Evolutionary conservation across 1,140 invertebrate genomes (phyloP).

Genomic region (Ruditapes philippinarum): DNA sequence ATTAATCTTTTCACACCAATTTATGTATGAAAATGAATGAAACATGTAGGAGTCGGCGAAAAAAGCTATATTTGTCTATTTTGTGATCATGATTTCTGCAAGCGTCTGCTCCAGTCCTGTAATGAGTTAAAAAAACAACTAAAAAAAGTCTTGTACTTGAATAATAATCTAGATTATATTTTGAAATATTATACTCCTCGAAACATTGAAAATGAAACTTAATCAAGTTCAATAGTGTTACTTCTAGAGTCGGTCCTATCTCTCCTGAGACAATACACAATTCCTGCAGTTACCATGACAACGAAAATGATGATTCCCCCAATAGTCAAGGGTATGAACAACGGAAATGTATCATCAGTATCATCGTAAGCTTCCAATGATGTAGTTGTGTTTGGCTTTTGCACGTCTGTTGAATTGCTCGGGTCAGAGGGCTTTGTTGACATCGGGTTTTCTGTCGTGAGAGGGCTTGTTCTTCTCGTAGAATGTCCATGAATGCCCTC

Average conservation of each 20-base stretch:
- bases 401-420: neutral
- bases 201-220: too few relatives aligned
- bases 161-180: too few relatives aligned
- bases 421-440: neutral
- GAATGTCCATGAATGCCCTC: neutral
- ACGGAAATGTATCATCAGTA: neutral
- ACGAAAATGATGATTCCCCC: neutral
- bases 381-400: neutral
- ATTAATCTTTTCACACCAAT: too few relatives aligned
- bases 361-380: neutral
- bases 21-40: too few relatives aligned
- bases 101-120: too few relatives aligned
- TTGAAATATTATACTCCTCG: too few relatives aligned
- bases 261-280: neutral
- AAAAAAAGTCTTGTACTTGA: too few relatives aligned
- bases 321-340: neutral
- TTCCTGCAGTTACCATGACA: neutral
- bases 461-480: neutral
- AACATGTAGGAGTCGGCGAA: too few relatives aligned
- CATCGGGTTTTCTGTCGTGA: neutral
- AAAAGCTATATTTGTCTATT: too few relatives aligned
- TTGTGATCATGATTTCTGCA: too few relatives aligned
- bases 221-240: neutral
- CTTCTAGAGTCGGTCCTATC: neutral
- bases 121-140: too few relatives aligned